phyloP scores from a whole-genome alignment of 2,797 vertebrate genomes.

The Oryzias sinensis region DNA sequence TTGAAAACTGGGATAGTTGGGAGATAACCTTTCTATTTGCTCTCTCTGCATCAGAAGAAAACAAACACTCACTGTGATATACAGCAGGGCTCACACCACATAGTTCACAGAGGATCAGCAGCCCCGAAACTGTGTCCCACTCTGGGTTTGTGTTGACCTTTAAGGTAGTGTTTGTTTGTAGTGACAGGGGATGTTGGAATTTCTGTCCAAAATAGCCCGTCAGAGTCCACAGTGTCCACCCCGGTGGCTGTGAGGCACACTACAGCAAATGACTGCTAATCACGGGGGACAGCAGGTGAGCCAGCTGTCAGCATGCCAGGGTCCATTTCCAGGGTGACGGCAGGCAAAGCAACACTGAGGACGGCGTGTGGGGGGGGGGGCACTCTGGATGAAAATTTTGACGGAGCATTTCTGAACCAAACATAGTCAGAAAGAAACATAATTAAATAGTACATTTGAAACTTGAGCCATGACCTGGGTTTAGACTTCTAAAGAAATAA shows the following conservation, averaged over 20 bases:
- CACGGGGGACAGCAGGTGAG: constrained; percentile 53
- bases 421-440: constrained; percentile 16
- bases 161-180: constrained; percentile 58
- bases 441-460: no score
- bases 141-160: constrained; percentile 52
- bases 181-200: constrained; percentile 61
- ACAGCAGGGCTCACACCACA: neutral
- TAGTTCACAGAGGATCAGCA: constrained; percentile 20
- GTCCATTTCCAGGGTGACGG: constrained; percentile 41
- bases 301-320: constrained; percentile 67
- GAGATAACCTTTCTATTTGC: neutral
- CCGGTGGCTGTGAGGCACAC: constrained; percentile 53
- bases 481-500: no score
- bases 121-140: constrained; percentile 25
- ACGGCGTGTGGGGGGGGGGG: constrained; percentile 14
- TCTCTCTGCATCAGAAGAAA: neutral
- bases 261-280: constrained; percentile 68
- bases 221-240: constrained; percentile 53
- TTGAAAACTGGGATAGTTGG: neutral
- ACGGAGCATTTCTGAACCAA: constrained; percentile 4
- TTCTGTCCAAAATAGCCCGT: constrained; percentile 67
- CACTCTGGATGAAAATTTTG: constrained; percentile 38
- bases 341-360: constrained; percentile 43
- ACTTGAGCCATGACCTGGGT: no score
- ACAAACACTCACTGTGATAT: neutral